phyloP scores from a whole-genome alignment of 64 coral and sea anemone genomes.

The Trachythela sp. region DNA sequence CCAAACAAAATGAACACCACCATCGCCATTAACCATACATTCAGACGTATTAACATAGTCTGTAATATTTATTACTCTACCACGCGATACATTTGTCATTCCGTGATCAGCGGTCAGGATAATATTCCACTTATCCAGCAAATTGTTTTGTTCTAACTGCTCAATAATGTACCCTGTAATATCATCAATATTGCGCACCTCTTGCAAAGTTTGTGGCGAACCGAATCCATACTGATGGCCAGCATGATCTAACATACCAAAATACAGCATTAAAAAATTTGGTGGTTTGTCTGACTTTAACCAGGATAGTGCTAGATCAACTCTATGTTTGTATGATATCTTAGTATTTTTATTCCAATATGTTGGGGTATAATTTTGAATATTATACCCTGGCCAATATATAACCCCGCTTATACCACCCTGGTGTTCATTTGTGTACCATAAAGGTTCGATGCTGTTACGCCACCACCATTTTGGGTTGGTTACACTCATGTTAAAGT shows the following conservation, averaged over 20 bases:
- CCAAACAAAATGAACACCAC: slow-evolving; percentile 46
- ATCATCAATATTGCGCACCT: slow-evolving; percentile 45
- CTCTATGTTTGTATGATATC: slow-evolving; percentile 39
- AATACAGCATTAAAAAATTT: slow-evolving; percentile 75
- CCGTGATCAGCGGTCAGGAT: slow-evolving; percentile 82
- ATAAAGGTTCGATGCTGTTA: slow-evolving; percentile 60
- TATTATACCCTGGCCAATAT: slow-evolving; percentile 78
- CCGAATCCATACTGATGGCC: slow-evolving; percentile 54
- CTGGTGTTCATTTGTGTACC: slow-evolving; percentile 76
- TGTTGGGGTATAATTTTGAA: slow-evolving; percentile 51
- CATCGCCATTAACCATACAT: slow-evolving; percentile 43
- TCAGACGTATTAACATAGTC: slow-evolving; percentile 45
- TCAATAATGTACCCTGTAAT: slow-evolving; percentile 53
- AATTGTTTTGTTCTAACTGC: slow-evolving; percentile 6
- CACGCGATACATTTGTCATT: slow-evolving; percentile 52
- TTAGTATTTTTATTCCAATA: slow-evolving; percentile 50
- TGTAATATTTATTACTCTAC: slow-evolving; percentile 47
- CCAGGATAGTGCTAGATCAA: slow-evolving; percentile 59
- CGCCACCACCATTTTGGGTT: slow-evolving; percentile 73
- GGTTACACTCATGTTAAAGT: slow-evolving; percentile 56
- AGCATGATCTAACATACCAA: slow-evolving; percentile 65
- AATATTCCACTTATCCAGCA: slow-evolving; percentile 64
- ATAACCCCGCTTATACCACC: slow-evolving; percentile 67
- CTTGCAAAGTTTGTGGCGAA: slow-evolving; percentile 8
- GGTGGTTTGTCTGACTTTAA: slow-evolving; percentile 50